phyloP scores from a whole-genome alignment of 1,140 invertebrate species.

The Chelonus insularis region DNA sequence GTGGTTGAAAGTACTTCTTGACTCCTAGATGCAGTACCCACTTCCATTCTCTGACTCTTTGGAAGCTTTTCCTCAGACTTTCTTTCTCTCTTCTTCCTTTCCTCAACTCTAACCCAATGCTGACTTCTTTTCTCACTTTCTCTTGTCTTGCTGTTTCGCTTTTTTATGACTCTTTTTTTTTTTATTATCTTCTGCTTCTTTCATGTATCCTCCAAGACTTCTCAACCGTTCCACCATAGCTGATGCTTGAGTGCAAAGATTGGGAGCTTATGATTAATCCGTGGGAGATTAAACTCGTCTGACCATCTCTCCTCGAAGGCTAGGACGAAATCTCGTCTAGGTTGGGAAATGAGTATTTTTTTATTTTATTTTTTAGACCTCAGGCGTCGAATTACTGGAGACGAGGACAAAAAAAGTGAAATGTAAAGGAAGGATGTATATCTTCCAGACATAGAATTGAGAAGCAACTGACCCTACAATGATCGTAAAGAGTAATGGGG shows the following conservation, averaged over 20 bases:
- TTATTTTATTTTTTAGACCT: neutral
- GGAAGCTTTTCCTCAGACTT: neutral
- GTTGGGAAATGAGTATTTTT: constrained; percentile 10
- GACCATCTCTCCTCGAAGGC: constrained; percentile 28
- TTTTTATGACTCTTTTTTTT: constrained; percentile 17
- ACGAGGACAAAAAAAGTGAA: neutral
- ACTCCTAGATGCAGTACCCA: constrained; percentile 15
- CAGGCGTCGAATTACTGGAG: neutral
- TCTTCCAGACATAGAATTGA: constrained; percentile 17
- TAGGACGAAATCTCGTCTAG: constrained; percentile 5
- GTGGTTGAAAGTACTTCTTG: constrained; percentile 51
- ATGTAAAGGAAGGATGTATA: neutral
- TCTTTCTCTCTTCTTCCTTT: neutral
- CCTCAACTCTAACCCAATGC: no score
- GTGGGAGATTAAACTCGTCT: constrained; percentile 40
- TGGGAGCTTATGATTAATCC: constrained; percentile 43
- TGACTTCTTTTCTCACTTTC: neutral
- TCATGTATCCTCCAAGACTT: constrained; percentile 10
- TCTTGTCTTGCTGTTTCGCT: neutral
- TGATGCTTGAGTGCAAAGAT: constrained; percentile 30
- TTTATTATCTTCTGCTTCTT: constrained; percentile 18
- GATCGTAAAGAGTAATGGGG: constrained; percentile 38
- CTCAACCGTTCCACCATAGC: constrained; percentile 6
- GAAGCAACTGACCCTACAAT: constrained; percentile 25
- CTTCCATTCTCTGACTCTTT: constrained; percentile 1